phyloP scores from a whole-genome alignment of 1,140 invertebrate genomes.

The Gonioctena quinquepunctata region DNA sequence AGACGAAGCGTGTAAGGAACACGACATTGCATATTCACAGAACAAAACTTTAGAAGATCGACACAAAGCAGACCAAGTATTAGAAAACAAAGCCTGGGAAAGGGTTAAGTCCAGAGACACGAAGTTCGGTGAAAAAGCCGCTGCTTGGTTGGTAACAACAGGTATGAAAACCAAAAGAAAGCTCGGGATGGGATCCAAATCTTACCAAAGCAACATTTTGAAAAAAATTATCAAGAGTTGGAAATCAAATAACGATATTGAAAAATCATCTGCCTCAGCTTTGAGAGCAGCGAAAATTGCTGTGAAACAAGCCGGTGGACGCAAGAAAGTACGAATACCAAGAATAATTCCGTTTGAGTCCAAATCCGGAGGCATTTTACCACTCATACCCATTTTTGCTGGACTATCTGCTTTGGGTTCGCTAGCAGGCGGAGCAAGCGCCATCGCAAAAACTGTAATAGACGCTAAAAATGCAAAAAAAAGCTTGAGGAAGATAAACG shows the following conservation, averaged over 20 bases:
- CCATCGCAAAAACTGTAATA: conserved; percentile 47
- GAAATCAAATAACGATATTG: not conserved
- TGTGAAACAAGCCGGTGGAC: not conserved
- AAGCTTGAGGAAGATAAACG: not conserved
- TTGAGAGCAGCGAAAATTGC: not conserved
- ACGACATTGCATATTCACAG: conserved; percentile 57
- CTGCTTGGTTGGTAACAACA: conserved; percentile 30
- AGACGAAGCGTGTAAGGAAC: conserved; percentile 56
- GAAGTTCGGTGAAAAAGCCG: conserved; percentile 46
- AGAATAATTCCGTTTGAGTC: not conserved
- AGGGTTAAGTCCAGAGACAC: conserved; percentile 52
- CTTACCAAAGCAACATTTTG: not conserved
- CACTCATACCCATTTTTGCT: conserved; percentile 52
- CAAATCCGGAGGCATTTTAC: conserved; percentile 43
- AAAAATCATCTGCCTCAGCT: not conserved
- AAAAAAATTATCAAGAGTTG: not conserved
- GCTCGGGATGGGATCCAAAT: conserved; percentile 32
- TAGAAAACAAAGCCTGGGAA: conserved; percentile 52
- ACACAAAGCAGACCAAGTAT: conserved; percentile 54
- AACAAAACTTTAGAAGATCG: conserved; percentile 47
- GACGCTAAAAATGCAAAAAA: conserved; percentile 31
- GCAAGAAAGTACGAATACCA: not conserved
- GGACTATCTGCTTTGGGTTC: conserved; percentile 48
- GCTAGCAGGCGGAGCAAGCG: conserved; percentile 41
- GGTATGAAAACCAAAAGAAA: conserved; percentile 36